Conservation (phyloP, 2,797 vertebrate species). For the Myioborus melanocephalus region DNA sequence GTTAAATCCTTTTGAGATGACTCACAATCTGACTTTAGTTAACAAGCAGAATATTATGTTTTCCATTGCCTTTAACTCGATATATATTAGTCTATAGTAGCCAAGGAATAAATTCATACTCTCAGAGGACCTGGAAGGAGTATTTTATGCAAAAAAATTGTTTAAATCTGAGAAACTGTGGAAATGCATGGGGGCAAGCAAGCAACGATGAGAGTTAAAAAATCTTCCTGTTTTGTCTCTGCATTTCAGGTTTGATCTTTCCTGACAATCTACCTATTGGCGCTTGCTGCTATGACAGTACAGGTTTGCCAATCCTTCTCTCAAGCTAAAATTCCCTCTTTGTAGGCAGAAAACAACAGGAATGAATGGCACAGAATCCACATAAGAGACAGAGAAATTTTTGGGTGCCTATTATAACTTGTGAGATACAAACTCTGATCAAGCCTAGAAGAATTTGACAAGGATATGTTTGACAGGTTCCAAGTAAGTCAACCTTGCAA, state of each 20-base stretch:
- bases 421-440: not conserved
- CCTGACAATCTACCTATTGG: not conserved
- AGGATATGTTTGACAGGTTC: not conserved
- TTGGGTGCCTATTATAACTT: not conserved
- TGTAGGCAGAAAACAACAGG: not conserved
- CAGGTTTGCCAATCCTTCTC: not conserved
- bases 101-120: not conserved
- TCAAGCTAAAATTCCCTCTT: not conserved
- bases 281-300: not conserved
- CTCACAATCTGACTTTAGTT: not conserved
- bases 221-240: not conserved
- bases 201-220: not conserved
- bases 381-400: not conserved
- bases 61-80: not conserved
- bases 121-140: not conserved
- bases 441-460: not conserved
- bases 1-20: not conserved
- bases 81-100: not conserved
- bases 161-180: not conserved
- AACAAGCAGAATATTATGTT: not conserved
- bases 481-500: not conserved
- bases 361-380: not conserved
- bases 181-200: not conserved
- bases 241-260: not conserved
- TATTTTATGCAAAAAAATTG: not conserved